Evolutionary conservation across 2,113 vertebrate genomes (phyloP), one percentile per base, ranked within the genome.

Genomic region (Nycticryphes semicollaris): DNA sequence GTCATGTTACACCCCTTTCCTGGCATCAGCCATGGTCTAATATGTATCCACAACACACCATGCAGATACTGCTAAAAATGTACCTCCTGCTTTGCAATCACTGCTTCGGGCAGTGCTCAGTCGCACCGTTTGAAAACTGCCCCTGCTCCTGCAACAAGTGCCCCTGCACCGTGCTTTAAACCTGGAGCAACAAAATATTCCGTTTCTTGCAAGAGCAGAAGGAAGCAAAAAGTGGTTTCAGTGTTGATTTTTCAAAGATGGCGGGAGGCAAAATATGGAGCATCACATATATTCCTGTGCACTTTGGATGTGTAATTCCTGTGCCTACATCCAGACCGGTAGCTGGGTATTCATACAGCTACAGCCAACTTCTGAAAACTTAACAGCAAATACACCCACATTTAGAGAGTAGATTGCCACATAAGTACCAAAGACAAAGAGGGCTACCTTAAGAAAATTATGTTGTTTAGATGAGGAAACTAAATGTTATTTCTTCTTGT

Each of bases 201-300:
- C 4, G 1, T 4, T 31, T 39, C 78, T 43, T 45, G 14, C 33
- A 30, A 31, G 60, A 69, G 24, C 8, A 28, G 37, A 72, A 43
- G 1, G 31, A 59, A 48, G 30, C 54, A 48, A 41, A 35, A 81
- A 35, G 5, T 47, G 21, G 50, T 10, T 27, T 77, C 57, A 7
- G 14, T 14, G 24, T 7, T 5, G 24, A 41, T 14, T 90, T 78
- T 62, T 31, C 67, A 48, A 35, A 76, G 70, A 30, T 48, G 21
- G 9, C 33, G 39, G 64, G 23, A 68, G 28, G 37, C 54, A 72
- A n/a, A 79, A 76, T 60, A 20, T 11, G 35, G 69, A 85, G 16
- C 73, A 47, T 33, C 1, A 0, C 13, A 12, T 12, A 4, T 39
- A 24, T 67, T 74, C 21, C 69, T 27, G 3, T 1, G 9, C 20